These are phyloP conservation scores for Drosophila peninsularis DNA, from an alignment of 2,888 invertebrate genomes.

Conservation along the genomic window DNA sequence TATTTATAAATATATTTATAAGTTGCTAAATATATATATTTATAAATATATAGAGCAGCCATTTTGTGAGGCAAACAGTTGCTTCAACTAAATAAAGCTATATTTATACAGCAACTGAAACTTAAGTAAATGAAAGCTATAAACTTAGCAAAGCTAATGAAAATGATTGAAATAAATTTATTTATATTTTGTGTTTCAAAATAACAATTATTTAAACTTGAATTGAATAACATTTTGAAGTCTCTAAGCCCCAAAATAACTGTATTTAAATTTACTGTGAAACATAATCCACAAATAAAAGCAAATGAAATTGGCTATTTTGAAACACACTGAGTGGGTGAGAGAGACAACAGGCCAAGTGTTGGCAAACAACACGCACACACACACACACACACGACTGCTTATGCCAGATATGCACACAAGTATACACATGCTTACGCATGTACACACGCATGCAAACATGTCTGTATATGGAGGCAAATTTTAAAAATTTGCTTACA, in stretches of 20 bases:
- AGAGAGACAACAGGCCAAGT: conserved; percentile 26
- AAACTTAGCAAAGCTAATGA: background rate
- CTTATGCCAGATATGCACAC: background rate
- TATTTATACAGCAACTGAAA: background rate
- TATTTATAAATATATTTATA: too few species aligned
- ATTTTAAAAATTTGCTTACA: conserved; percentile 77
- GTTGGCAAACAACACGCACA: conserved; percentile 29
- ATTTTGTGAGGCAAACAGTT: too few species aligned
- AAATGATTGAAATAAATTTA: background rate
- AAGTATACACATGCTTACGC: background rate
- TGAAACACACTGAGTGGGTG: conserved; percentile 8
- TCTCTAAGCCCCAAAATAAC: background rate
- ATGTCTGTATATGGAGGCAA: conserved; percentile 40
- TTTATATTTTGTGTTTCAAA: background rate
- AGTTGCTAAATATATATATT: background rate
- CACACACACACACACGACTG: background rate
- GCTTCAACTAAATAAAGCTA: background rate
- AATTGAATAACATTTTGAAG: background rate
- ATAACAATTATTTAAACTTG: background rate
- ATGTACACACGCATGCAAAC: conserved; percentile 1
- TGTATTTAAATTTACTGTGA: background rate
- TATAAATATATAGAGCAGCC: background rate
- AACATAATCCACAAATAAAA: conserved; percentile 12
- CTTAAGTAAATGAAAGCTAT: background rate
- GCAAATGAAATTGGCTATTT: conserved; percentile 11